Percentiles rank a stretch among this genome's conserved stretches.
Evolutionary conservation across 1,140 invertebrate species (phyloP).

Genomic region (Penaeus japonicus): DNA sequence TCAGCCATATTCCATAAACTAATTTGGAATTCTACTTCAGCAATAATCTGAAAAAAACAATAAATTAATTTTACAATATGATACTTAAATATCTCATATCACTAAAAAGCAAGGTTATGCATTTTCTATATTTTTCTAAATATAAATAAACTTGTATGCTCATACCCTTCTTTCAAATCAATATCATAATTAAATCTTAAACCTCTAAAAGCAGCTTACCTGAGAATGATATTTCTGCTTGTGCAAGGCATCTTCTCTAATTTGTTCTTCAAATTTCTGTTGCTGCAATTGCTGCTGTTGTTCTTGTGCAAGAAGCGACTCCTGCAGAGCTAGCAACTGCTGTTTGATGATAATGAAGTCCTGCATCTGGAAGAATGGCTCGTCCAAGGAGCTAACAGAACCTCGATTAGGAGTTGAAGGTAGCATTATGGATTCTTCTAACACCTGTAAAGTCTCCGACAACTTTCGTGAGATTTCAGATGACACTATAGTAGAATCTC

Average conservation of each 20-base stretch:
- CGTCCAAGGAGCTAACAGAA: not conserved
- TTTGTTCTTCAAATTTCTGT: not conserved
- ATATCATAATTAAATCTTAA: no score
- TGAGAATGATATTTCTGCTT: no score
- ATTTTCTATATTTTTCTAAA: no score
- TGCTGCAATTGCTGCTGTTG: not conserved
- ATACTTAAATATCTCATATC: no score
- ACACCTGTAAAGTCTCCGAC: slow-evolving; percentile 9
- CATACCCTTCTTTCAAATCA: no score
- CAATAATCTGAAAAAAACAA: slow-evolving; percentile 9
- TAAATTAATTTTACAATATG: not conserved
- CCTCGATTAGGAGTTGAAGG: not conserved
- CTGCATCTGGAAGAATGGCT: not conserved
- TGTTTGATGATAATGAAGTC: slow-evolving; percentile 10
- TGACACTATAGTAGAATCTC: not conserved
- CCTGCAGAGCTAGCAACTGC: slow-evolving; percentile 3
- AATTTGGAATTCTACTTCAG: not conserved
- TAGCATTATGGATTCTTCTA: not conserved
- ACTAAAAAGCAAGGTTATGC: no score
- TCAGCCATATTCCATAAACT: slow-evolving; percentile 21
- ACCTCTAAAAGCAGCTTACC: no score
- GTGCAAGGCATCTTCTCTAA: no score
- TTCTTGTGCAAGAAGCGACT: not conserved
- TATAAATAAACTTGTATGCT: no score
- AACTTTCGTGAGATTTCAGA: slow-evolving; percentile 11